Percentiles rank a stretch among this genome's conserved stretches.
Evolutionary conservation across 1,140 invertebrate species (phyloP).

Genomic region (Teleopsis dalmanni): DNA sequence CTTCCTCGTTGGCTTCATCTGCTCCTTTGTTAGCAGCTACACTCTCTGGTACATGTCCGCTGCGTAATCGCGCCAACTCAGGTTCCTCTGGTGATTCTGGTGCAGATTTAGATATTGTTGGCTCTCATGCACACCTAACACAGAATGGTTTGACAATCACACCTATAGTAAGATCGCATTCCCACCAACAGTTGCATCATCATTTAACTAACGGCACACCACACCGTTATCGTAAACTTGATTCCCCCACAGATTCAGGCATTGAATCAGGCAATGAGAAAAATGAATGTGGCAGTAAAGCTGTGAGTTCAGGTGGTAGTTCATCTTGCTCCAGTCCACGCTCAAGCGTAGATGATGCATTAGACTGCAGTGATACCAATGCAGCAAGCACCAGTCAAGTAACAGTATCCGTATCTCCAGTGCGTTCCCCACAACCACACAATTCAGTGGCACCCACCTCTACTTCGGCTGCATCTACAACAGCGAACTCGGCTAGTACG

Average conservation of each 20-base stretch:
- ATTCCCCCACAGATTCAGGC: constrained; percentile 85
- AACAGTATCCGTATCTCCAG: constrained; percentile 30
- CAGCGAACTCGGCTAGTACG: constrained; percentile 7
- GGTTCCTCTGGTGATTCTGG: constrained; percentile 72
- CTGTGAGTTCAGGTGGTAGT: constrained; percentile 57
- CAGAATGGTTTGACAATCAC: constrained; percentile 60
- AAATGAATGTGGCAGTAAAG: constrained; percentile 60
- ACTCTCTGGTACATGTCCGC: constrained; percentile 58
- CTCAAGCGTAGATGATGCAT: constrained; percentile 73
- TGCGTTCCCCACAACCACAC: constrained; percentile 32
- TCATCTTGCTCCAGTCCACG: constrained; percentile 80
- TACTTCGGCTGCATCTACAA: not conserved
- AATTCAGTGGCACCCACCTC: constrained; percentile 2
- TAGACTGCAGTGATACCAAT: constrained; percentile 49
- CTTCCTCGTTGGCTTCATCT: constrained; percentile 41
- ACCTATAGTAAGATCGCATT: constrained; percentile 51
- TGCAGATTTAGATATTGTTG: constrained; percentile 58
- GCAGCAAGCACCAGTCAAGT: constrained; percentile 13
- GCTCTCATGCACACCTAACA: constrained; percentile 56
- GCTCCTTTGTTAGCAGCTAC: constrained; percentile 71
- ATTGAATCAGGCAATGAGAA: constrained; percentile 89
- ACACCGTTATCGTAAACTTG: constrained; percentile 67
- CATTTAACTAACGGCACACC: constrained; percentile 40
- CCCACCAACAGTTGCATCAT: constrained; percentile 32
- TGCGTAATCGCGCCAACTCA: constrained; percentile 66